Conservation (phyloP, 2,113 vertebrate species). For the Pachycephala philippinensis region DNA sequence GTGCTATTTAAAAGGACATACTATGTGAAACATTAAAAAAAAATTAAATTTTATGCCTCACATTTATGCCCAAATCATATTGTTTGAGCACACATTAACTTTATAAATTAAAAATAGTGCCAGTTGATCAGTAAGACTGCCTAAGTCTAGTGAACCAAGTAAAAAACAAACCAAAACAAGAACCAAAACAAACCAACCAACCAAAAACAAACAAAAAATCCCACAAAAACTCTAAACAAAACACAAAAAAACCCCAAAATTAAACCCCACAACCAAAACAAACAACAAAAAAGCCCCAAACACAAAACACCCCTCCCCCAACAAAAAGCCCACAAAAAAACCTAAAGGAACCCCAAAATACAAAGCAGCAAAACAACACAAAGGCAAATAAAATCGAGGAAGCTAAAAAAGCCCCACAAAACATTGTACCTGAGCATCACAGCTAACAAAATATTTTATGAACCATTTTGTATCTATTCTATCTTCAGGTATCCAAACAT, state of each 20-base stretch:
- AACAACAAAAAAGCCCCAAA: neutral
- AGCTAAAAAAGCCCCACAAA: neutral
- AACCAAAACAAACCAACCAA: neutral
- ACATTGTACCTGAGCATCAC: neutral
- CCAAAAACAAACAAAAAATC: too few species aligned
- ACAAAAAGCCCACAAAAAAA: neutral
- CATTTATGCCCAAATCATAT: neutral
- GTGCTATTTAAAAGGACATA: neutral
- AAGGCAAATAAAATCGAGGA: neutral
- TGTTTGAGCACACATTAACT: neutral
- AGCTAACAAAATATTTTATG: neutral
- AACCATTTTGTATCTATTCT: neutral
- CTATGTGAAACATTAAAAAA: neutral
- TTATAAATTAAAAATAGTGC: neutral
- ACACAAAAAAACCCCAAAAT: neutral
- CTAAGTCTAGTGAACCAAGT: neutral
- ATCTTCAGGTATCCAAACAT: neutral
- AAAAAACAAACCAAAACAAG: neutral
- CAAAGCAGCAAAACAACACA: neutral
- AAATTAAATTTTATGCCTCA: neutral
- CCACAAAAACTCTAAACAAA: neutral
- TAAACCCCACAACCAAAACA: neutral
- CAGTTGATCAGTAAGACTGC: neutral
- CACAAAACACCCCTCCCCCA: too few species aligned
- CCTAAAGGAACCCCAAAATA: neutral